Conservation (phyloP, 2,888 invertebrate species). For the Clivina fossor region DNA sequence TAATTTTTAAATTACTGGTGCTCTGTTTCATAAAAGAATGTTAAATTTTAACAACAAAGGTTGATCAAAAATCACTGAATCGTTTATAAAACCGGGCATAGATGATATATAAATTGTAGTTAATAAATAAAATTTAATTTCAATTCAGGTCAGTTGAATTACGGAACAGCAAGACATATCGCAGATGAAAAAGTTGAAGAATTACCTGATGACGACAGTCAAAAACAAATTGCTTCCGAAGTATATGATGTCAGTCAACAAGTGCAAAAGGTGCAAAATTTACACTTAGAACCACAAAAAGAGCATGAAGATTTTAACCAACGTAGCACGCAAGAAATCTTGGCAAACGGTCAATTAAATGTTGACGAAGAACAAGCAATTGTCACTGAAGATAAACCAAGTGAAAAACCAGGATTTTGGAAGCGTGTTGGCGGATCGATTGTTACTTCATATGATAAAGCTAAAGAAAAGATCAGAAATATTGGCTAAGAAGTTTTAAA, state of each 20-base stretch:
- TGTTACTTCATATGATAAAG: slow-evolving; percentile 56
- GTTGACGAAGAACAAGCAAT: slow-evolving; percentile 31
- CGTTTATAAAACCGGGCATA: too few relatives aligned
- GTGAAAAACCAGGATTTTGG: slow-evolving; percentile 60
- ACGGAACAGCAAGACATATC: slow-evolving; percentile 19
- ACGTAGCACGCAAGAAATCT: slow-evolving; percentile 31
- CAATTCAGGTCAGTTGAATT: slow-evolving; percentile 15
- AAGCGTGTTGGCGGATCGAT: slow-evolving; percentile 57
- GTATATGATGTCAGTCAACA: slow-evolving; percentile 37
- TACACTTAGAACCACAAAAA: slow-evolving; percentile 29
- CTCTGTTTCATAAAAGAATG: too few relatives aligned
- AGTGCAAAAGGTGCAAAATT: slow-evolving; percentile 21
- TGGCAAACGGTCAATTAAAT: slow-evolving; percentile 24
- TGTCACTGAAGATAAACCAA: slow-evolving; percentile 38
- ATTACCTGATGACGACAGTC: slow-evolving; percentile 25
- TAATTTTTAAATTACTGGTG: too few relatives aligned
- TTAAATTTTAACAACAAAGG: too few relatives aligned
- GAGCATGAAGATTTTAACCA: slow-evolving; percentile 36
- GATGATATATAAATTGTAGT: too few relatives aligned
- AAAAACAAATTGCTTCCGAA: slow-evolving; percentile 34
- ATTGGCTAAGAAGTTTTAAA: neutral
- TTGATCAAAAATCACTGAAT: too few relatives aligned
- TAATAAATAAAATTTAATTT: too few relatives aligned
- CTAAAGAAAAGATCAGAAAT: slow-evolving; percentile 57
- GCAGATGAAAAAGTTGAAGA: slow-evolving; percentile 32